phyloP scores from a whole-genome alignment of 2,888 invertebrate genomes.

The Blera fallax region DNA sequence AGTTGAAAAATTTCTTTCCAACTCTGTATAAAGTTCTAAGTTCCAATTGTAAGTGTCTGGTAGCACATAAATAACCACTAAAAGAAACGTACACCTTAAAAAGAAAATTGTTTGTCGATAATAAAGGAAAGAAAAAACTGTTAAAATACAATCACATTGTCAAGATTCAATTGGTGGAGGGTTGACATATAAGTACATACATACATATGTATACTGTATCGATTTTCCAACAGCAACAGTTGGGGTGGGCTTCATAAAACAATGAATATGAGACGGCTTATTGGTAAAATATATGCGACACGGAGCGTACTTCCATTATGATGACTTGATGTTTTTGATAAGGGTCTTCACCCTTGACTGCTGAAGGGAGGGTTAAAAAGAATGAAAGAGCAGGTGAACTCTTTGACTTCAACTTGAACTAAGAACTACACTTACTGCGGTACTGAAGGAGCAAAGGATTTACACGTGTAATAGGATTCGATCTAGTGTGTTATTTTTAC shows the following conservation, averaged over 20 bases:
- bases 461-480: too few species aligned
- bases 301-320: background rate
- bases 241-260: background rate
- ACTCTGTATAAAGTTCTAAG: too few species aligned
- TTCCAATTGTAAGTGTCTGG: conserved; percentile 51
- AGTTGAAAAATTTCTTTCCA: conserved; percentile 11
- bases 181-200: background rate
- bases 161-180: background rate
- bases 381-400: background rate
- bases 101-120: conserved; percentile 49
- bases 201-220: too few species aligned
- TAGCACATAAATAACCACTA: conserved; percentile 40
- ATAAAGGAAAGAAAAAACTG: conserved; percentile 15
- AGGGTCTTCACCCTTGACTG: background rate
- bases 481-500: too few species aligned
- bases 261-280: background rate
- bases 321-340: background rate
- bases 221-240: conserved; percentile 10
- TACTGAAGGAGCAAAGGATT: background rate
- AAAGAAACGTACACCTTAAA: conserved; percentile 10
- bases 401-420: background rate
- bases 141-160: background rate
- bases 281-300: background rate
- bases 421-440: background rate
- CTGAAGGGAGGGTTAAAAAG: background rate